Base-by-base conservation (phyloP, 2,113 vertebrate genomes). In the Gopherus evgoodei region DNA sequence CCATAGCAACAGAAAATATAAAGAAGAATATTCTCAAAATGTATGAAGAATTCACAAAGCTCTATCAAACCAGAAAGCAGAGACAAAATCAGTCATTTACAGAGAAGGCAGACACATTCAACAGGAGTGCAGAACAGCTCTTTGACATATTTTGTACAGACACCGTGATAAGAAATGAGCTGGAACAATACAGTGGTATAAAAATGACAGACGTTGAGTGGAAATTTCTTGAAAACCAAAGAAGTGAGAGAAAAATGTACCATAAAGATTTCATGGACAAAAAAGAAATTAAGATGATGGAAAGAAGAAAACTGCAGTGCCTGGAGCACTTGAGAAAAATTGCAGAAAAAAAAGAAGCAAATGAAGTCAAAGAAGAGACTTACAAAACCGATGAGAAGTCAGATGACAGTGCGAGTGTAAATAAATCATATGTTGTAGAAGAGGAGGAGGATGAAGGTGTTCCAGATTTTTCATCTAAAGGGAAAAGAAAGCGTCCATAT, bases 11-110 rank as follows among this genome's bases (percentile, higher is more conserved):
- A 0, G 96, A 97, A 81, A 97, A 81, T 8, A 98, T 98, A 93
- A 98, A 98, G 94, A 98, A 97, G 89, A 96, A 97, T 42, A 98
- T 98, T 76, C 97, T 98, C 57, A 98, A 97, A 91, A 97, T 97
- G 88, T 98, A 98, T 0, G 97, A 97, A 92, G 97, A 98, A 83
- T 98, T 98, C 54, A 97, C 96, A 69, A 96, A 97, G 21, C 92
- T 98, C 89, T 97, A 97, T 65, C 97, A 97, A 94, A 97, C 97
- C 87, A 95, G 97, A 54, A 98, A 98, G 91, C 96, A 97, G 85
- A 98, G 96, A 90, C 97, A 97, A 96, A 98, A 97, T 92, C 93
- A 98, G 84, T 92, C 95, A 65, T 98, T 97, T 56, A 90, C 80
- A 0, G 96, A 98, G 83, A 94, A 96, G 65, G 97, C 96, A 1